Percentiles rank a stretch among this genome's conserved stretches.
phyloP scores from a whole-genome alignment of 2,888 invertebrate species.

The Drosophila macrospina region DNA sequence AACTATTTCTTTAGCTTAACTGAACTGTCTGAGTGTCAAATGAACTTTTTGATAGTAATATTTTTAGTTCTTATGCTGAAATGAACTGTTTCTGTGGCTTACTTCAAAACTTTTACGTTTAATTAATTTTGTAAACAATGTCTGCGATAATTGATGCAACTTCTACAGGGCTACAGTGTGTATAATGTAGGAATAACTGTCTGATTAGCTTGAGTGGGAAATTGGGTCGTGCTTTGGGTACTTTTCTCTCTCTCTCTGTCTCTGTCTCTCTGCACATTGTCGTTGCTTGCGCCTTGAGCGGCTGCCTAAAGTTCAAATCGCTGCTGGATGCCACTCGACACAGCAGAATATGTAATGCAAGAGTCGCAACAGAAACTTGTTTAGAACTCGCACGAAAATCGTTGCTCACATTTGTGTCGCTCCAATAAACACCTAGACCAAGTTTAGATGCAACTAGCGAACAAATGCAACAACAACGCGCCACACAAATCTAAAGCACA shows the following conservation, averaged over 20 bases:
- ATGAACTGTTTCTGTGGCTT: too few species aligned
- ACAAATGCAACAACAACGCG: neutral
- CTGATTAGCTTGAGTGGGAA: constrained; percentile 23
- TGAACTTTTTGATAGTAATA: neutral
- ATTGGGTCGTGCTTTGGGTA: constrained; percentile 24
- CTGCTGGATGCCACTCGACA: constrained; percentile 51
- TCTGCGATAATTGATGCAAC: neutral
- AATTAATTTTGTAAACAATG: neutral
- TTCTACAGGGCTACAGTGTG: too few species aligned
- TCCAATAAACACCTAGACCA: constrained; percentile 73
- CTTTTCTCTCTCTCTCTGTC: constrained; percentile 5
- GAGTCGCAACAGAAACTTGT: constrained; percentile 47
- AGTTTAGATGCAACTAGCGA: constrained; percentile 46
- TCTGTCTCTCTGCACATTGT: constrained; percentile 12
- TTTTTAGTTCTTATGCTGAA: neutral
- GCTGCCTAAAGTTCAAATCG: constrained; percentile 57
- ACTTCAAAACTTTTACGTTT: neutral
- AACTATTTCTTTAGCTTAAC: neutral
- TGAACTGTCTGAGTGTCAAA: neutral
- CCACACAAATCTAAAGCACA: constrained; percentile 44
- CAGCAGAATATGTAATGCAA: constrained; percentile 1
- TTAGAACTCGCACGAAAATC: constrained; percentile 49
- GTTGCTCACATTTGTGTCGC: constrained; percentile 61
- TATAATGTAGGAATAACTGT: constrained; percentile 24
- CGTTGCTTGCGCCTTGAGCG: constrained; percentile 12